These are phyloP conservation scores for Drosophila peninsularis DNA, from an alignment of 2,888 invertebrate genomes.

Conservation along the genomic window DNA sequence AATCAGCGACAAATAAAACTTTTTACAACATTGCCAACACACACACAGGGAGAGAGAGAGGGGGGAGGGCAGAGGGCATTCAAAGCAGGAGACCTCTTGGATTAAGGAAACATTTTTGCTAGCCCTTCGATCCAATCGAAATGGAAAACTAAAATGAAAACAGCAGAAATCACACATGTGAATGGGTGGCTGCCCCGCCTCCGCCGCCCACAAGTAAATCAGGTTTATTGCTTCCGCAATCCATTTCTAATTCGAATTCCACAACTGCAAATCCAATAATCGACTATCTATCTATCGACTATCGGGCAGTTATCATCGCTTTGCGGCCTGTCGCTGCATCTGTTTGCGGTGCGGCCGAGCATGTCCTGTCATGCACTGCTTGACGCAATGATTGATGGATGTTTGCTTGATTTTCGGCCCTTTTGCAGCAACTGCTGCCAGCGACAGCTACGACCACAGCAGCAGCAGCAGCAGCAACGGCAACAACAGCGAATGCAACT, in stretches of 20 bases:
- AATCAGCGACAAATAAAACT: slow-evolving; percentile 74
- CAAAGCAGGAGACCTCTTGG: slow-evolving; percentile 49
- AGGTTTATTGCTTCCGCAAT: slow-evolving; percentile 50
- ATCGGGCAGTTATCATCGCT: slow-evolving; percentile 30
- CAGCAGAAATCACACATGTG: slow-evolving; percentile 24
- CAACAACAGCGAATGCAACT: neutral
- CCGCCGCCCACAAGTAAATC: slow-evolving; percentile 40
- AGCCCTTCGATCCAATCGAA: slow-evolving; percentile 45
- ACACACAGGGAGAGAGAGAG: slow-evolving; percentile 7
- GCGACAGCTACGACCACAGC: slow-evolving; percentile 38
- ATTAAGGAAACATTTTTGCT: slow-evolving; percentile 62
- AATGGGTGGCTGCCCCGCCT: slow-evolving; percentile 21
- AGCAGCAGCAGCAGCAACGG: slow-evolving; percentile 19
- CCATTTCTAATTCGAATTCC: slow-evolving; percentile 13
- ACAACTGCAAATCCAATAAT: slow-evolving; percentile 20
- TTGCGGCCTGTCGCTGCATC: slow-evolving; percentile 6
- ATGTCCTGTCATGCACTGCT: slow-evolving; percentile 54
- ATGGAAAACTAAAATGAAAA: slow-evolving; percentile 47
- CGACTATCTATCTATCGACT: slow-evolving; percentile 17
- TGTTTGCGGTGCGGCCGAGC: slow-evolving; percentile 18
- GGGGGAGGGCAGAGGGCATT: slow-evolving; percentile 26
- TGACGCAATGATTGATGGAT: slow-evolving; percentile 61
- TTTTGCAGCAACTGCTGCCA: slow-evolving; percentile 12
- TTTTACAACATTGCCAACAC: slow-evolving; percentile 59
- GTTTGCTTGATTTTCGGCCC: slow-evolving; percentile 21